Base-by-base conservation (phyloP, 2,888 invertebrate species). In the Yponomeuta sedellus region DNA sequence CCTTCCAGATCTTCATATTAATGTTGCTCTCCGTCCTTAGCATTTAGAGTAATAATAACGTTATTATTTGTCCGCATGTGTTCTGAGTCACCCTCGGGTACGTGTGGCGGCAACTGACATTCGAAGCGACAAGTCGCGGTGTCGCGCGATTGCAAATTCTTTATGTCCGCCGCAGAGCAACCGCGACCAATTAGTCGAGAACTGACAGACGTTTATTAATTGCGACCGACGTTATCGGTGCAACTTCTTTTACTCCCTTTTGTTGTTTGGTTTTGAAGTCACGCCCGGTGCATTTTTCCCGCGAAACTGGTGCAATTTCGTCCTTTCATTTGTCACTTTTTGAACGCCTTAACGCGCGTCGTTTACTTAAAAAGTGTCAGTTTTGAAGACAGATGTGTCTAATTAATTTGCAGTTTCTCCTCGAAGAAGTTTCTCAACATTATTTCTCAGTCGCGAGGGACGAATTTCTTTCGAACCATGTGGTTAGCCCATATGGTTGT, bases 161-260 rank as follows among this genome's bases (percentile, higher is more conserved):
- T 83, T 83, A 78, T 82, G 81, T 79, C 79, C 81, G 66, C 82
- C 79, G 71, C 71, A 71, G 69, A 71, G 75, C 75, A 78, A 82
- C 79, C 83, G 80, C 80, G 81, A 83, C 86, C 88, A 88, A 89
- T 90, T 89, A 88, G 86, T 85, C 84, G 82, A 52, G 75, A 74
- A 79, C 76, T 78, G 80, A 80, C 82, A 75, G 89, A 89, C 88
- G 73, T 88, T 83, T 88, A 89, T 88, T 88, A 89, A 90, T 90
- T 86, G 87, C 85, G 77, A 87, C 88, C 85, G 83, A 78, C 82
- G 85, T 85, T 79, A 71, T 78, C 80, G 86, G 83, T 82, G 77
- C 68, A 65, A 19, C 52, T 61, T 61, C 40, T 34, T 44, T 10
- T 64, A 67, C 57, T 64, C 16, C 67, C 72, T 80, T 81, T 75